Conservation (phyloP, 1,140 invertebrate genomes). For the Nylanderia fulva region DNA sequence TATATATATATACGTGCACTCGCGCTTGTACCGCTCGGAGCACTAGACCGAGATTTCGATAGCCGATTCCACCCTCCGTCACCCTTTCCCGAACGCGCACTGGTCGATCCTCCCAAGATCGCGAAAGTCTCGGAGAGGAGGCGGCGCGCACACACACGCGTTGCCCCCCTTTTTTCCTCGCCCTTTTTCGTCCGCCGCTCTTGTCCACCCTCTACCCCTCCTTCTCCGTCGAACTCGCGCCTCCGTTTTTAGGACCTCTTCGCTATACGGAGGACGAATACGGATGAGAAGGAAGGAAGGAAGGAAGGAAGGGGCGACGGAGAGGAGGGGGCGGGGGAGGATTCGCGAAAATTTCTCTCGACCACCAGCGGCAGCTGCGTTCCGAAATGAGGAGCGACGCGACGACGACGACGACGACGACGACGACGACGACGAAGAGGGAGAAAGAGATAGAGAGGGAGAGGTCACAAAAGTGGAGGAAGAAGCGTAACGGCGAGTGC, state of each 20-base stretch:
- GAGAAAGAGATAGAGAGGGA: slow-evolving; percentile 34
- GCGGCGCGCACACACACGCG: slow-evolving; percentile 61
- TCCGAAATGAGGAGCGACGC: slow-evolving; percentile 70
- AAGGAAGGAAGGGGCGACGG: background rate
- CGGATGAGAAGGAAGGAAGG: slow-evolving; percentile 21
- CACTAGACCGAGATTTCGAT: slow-evolving; percentile 42
- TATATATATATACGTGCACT: background rate
- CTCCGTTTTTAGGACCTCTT: slow-evolving; percentile 65
- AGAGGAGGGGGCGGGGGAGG: slow-evolving; percentile 35
- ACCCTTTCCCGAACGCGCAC: slow-evolving; percentile 71
- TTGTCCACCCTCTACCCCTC: slow-evolving; percentile 36
- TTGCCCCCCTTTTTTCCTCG: slow-evolving; percentile 37
- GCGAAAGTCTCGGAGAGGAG: slow-evolving; percentile 67
- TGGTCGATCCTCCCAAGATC: slow-evolving; percentile 74
- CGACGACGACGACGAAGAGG: slow-evolving; percentile 16
- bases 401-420: slow-evolving; percentile 55
- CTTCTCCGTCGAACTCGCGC: slow-evolving; percentile 48
- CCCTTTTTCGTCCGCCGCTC: slow-evolving; percentile 33
- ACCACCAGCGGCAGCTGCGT: slow-evolving; percentile 74
- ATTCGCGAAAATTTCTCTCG: slow-evolving; percentile 75
- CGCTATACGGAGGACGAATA: slow-evolving; percentile 46
- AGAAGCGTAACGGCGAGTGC: slow-evolving; percentile 80
- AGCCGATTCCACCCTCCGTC: slow-evolving; percentile 60
- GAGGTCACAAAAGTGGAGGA: slow-evolving; percentile 74
- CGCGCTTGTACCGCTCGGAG: background rate